Conservation (phyloP, 2,888 invertebrate genomes). For the Megamerina dolium region DNA sequence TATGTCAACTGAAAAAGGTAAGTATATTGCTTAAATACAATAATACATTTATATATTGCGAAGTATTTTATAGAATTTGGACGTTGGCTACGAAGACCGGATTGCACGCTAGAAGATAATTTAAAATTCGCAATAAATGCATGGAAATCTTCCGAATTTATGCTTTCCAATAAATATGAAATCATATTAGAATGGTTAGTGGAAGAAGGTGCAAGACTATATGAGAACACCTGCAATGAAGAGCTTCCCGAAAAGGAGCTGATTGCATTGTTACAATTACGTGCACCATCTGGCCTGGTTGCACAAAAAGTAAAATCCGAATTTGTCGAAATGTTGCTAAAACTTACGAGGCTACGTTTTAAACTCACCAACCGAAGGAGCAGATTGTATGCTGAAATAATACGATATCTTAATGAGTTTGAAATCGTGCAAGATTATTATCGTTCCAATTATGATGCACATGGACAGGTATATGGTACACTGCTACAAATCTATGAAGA, state of each 20-base stretch:
- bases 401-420: slow-evolving; percentile 28
- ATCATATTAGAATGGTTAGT: slow-evolving; percentile 38
- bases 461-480: slow-evolving; percentile 25
- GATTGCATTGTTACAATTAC: slow-evolving; percentile 29
- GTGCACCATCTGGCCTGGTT: slow-evolving; percentile 38
- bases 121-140: slow-evolving; percentile 42
- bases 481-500: slow-evolving; percentile 32
- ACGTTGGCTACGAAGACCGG: slow-evolving; percentile 37
- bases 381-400: slow-evolving; percentile 22
- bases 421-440: slow-evolving; percentile 38
- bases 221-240: neutral
- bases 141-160: slow-evolving; percentile 45
- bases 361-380: slow-evolving; percentile 1
- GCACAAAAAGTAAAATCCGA: slow-evolving; percentile 24
- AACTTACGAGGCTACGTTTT: slow-evolving; percentile 15
- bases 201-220: slow-evolving; percentile 15
- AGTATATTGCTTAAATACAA: neutral
- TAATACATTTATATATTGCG: neutral
- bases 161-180: slow-evolving; percentile 40
- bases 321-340: slow-evolving; percentile 25
- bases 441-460: slow-evolving; percentile 28
- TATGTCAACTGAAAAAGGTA: slow-evolving; percentile 8
- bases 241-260: slow-evolving; percentile 23
- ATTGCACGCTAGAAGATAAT: slow-evolving; percentile 34
- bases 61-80: slow-evolving; percentile 31